Base-by-base conservation (phyloP, 2,797 vertebrate genomes). In the Lindbergichthys nudifrons region DNA sequence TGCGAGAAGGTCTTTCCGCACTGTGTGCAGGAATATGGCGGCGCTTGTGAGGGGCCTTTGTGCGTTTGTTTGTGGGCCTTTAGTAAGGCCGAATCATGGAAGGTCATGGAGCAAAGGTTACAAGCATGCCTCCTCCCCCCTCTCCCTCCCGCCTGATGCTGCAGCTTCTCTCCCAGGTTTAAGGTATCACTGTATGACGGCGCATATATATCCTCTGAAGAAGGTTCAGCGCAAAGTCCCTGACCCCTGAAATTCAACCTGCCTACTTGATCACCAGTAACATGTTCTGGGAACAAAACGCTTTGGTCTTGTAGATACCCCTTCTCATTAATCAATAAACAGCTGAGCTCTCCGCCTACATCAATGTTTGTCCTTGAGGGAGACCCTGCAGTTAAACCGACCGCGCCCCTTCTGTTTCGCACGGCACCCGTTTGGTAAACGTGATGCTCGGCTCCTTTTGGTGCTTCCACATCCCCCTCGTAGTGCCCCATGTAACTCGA, bases 291-390 rank as follows among this genome's bases (percentile, higher is more conserved):
- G 23, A 91, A 88, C 54, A 93, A 64, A 36, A 87, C 69, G 15
- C 84, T 90, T 0, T 87, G 82, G 51, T 94, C 88, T 86, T 95
- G 94, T 43, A 95, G 83, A 77, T 92, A 95, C 2, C 95, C 95
- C 19, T 96, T 92, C 80, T 95, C 94, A 32, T 95, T 95, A 62
- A 96, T 96, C 71, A 96, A 79, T 52, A 96, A 87, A 77, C 94
- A 95, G 88, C 88, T 92, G 39, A 94, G 87, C 48, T 90, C 88
- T 52, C 90, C 85, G 21, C 80, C 65, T 10, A 86, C 88, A 47
- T 88, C 83, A 2, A 75, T 26, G 21, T 85, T 84, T 47, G 84
- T 82, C 57, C 77, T 88, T 58, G 87, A 80, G 16, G 92, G 77
- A 8, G 91, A 89, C n/a, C 68, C 78, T 10, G 77, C 42, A 10